phyloP scores from a whole-genome alignment of 2,888 invertebrate genomes.

The Apomyelois bistriatella region DNA sequence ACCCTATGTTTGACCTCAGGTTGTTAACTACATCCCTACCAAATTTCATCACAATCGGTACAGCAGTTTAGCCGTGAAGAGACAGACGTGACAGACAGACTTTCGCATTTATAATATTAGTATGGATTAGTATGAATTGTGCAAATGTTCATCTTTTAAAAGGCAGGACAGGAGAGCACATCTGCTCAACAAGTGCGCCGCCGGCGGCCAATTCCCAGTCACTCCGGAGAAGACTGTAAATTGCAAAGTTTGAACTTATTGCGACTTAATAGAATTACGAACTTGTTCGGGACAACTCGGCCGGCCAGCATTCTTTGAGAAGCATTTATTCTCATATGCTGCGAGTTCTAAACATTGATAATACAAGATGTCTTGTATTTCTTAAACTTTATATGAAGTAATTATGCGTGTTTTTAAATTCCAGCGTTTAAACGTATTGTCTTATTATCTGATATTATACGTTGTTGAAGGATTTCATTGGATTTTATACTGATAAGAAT shows the following conservation, averaged over 20 bases:
- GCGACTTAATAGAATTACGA: conserved; percentile 7
- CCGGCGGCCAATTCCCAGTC: background rate
- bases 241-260: conserved; percentile 8
- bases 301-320: background rate
- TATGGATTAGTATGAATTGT: too few relatives aligned
- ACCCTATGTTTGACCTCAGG: too few relatives aligned
- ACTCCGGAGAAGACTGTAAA: background rate
- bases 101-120: too few relatives aligned
- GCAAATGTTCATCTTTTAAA: background rate
- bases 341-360: background rate
- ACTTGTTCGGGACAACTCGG: background rate
- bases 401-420: too few relatives aligned
- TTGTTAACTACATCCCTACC: too few relatives aligned
- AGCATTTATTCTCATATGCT: background rate
- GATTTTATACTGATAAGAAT: too few relatives aligned
- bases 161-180: background rate
- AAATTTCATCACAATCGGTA: too few relatives aligned
- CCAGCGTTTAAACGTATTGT: too few relatives aligned
- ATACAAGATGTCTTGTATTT: background rate
- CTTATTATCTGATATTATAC: too few relatives aligned
- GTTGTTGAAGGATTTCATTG: too few relatives aligned
- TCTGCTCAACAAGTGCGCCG: background rate
- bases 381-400: background rate
- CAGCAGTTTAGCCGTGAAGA: too few relatives aligned
- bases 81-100: too few relatives aligned